Percentiles rank a stretch among this genome's conserved stretches.
Conservation (phyloP, 2,888 invertebrate species). For the Ceriagrion tenellum region DNA sequence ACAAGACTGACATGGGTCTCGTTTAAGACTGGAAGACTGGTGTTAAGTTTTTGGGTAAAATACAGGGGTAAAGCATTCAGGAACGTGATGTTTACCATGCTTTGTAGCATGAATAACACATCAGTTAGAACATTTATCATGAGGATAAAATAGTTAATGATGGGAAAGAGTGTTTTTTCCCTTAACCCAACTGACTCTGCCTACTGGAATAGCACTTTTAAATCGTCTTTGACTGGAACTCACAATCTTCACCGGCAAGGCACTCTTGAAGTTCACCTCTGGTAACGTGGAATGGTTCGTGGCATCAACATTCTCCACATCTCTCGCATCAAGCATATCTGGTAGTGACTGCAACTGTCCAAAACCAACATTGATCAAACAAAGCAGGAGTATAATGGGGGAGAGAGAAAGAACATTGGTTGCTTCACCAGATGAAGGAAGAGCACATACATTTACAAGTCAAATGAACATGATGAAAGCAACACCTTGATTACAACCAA, state of each 20-base stretch:
- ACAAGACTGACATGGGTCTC: background rate
- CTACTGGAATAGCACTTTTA: conserved; percentile 33
- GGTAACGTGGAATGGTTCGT: background rate
- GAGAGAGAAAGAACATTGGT: background rate
- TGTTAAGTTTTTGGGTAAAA: background rate
- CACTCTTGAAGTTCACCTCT: conserved; percentile 52
- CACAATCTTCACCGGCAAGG: conserved; percentile 59
- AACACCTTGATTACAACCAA: background rate
- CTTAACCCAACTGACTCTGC: background rate
- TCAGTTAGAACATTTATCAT: background rate
- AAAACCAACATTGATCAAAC: background rate
- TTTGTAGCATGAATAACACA: background rate
- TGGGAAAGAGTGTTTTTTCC: background rate
- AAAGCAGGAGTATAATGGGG: background rate
- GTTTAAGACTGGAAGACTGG: background rate
- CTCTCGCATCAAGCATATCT: background rate
- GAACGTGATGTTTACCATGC: too few relatives aligned
- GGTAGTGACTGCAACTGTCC: background rate
- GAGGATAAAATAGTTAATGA: background rate
- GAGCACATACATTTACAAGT: background rate
- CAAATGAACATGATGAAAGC: background rate
- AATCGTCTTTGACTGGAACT: conserved; percentile 39
- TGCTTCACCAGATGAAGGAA: background rate
- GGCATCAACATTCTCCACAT: conserved; percentile 41
- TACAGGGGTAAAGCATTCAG: background rate